phyloP scores from a whole-genome alignment of 2,797 vertebrate species.

The Lycodopsis pacificus region DNA sequence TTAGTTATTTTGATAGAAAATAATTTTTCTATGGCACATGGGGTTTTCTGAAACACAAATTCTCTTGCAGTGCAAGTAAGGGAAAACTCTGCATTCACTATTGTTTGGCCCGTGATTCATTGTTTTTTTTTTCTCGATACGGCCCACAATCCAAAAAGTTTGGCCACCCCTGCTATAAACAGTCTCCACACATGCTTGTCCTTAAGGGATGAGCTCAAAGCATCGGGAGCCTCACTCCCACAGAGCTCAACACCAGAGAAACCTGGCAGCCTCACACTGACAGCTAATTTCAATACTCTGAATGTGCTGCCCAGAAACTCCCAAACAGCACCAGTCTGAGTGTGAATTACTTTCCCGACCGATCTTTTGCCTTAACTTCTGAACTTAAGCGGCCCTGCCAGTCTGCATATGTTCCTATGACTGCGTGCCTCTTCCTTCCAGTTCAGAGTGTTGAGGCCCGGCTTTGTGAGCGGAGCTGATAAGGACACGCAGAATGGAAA shows the following conservation, averaged over 20 bases:
- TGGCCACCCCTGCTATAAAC: neutral
- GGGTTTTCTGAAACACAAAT: neutral
- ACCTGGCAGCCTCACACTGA: slow-evolving; percentile 18
- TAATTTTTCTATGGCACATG: neutral
- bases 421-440: slow-evolving; percentile 6
- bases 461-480: slow-evolving; percentile 71
- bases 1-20: neutral
- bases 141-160: neutral
- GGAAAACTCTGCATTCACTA: neutral
- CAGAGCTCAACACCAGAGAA: slow-evolving; percentile 3
- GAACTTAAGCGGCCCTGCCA: neutral
- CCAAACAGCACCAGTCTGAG: slow-evolving; percentile 7
- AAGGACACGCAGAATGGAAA: slow-evolving; percentile 51
- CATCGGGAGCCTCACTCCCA: slow-evolving; percentile 1
- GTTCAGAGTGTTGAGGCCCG: slow-evolving; percentile 43
- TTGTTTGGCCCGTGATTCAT: neutral
- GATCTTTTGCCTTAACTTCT: slow-evolving; percentile 11
- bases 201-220: slow-evolving; percentile 2
- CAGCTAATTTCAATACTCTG: slow-evolving; percentile 28
- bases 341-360: neutral
- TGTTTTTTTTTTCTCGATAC: neutral
- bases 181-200: neutral
- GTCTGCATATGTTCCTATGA: neutral
- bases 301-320: slow-evolving; percentile 15
- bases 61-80: neutral